Conservation (phyloP, 2,113 vertebrate genomes). For the Chunga burmeisteri region DNA sequence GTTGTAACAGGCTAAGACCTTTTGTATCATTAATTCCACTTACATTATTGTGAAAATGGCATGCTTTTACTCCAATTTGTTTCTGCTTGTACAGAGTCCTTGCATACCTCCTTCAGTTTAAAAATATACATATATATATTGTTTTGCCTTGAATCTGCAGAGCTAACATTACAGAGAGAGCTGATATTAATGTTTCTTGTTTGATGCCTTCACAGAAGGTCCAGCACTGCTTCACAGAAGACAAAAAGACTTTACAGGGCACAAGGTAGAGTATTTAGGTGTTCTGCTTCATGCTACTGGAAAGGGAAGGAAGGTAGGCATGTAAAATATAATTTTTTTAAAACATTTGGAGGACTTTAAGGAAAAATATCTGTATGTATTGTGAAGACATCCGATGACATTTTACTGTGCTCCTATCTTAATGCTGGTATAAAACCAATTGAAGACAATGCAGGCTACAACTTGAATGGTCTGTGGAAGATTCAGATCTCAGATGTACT, state of each 20-base stretch:
- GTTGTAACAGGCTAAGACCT: background rate
- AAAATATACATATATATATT: background rate
- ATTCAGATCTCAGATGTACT: background rate
- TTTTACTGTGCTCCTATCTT: background rate
- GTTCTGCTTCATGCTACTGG: background rate
- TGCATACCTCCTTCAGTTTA: background rate
- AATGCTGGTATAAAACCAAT: background rate
- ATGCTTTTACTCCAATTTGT: background rate
- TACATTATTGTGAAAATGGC: background rate
- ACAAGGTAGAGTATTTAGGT: background rate
- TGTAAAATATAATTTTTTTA: background rate
- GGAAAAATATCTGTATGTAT: background rate
- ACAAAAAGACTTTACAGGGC: background rate
- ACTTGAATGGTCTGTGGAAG: background rate
- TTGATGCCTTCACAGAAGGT: background rate
- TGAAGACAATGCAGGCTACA: background rate
- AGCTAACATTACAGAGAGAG: background rate
- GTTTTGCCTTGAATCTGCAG: background rate
- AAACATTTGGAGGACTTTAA: background rate
- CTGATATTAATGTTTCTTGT: background rate
- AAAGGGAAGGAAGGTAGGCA: background rate
- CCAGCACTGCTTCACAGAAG: background rate
- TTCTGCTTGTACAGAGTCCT: background rate
- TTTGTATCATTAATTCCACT: background rate
- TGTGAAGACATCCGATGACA: background rate